These are phyloP conservation scores for Columba guinea DNA, from an alignment of 2,797 vertebrate species.

Conservation along the genomic window DNA sequence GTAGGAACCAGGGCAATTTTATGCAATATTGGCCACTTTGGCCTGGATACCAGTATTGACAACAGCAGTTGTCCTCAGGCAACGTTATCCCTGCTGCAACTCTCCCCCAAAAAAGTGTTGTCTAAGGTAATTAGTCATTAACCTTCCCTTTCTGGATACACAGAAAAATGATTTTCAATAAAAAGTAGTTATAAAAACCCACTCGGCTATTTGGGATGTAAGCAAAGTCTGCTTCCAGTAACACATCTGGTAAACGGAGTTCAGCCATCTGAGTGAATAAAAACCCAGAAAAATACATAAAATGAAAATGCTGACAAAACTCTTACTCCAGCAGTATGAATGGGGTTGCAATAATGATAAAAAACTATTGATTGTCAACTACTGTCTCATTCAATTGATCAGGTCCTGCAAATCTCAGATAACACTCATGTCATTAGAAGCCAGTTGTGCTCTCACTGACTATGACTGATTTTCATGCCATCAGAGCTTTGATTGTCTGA, in stretches of 20 bases:
- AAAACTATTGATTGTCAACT: constrained; percentile 68
- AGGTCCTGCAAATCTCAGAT: constrained; percentile 70
- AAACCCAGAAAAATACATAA: neutral
- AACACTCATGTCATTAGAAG: constrained; percentile 76
- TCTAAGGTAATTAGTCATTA: neutral
- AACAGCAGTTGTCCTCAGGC: neutral
- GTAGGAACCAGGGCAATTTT: neutral
- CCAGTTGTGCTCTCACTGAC: constrained; percentile 77
- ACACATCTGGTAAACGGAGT: neutral
- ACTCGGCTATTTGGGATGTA: neutral
- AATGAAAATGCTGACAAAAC: constrained; percentile 61
- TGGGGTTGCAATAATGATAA: constrained; percentile 50
- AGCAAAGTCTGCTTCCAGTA: neutral
- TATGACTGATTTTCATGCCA: constrained; percentile 77
- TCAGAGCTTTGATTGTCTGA: constrained; percentile 79
- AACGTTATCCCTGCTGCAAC: neutral
- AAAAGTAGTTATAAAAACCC: neutral
- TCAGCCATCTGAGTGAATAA: neutral
- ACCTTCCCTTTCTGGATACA: neutral
- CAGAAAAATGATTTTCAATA: neutral
- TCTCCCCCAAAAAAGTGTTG: accelerated
- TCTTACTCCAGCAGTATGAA: constrained; percentile 39
- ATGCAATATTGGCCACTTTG: neutral
- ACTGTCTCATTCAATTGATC: constrained; percentile 54
- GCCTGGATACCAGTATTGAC: neutral